Percentiles rank a stretch among this genome's conserved stretches.
Evolutionary conservation across 2,113 vertebrate genomes (phyloP).

Genomic region (Thamnophis sirtalis): DNA sequence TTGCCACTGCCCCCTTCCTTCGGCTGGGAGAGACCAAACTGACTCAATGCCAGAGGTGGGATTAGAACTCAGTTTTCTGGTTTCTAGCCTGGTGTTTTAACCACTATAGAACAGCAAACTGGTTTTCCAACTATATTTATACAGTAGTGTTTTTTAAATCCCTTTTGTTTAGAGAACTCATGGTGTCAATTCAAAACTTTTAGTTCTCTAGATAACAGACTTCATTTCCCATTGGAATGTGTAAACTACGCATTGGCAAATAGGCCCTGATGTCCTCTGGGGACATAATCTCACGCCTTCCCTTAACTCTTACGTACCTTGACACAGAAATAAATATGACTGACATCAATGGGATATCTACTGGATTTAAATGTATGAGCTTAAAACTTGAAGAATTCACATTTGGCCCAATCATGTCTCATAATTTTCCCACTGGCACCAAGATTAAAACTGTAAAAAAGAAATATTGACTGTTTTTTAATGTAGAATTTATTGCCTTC

Average conservation of each 20-base stretch:
- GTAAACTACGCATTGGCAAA: background rate
- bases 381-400: background rate
- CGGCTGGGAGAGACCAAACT: background rate
- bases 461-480: background rate
- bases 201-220: background rate
- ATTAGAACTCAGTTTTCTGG: background rate
- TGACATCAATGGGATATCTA: background rate
- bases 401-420: background rate
- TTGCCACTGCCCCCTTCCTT: background rate
- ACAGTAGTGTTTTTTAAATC: background rate
- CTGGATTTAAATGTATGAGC: background rate
- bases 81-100: background rate
- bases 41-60: background rate
- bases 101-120: background rate
- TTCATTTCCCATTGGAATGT: background rate
- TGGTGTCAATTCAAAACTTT: background rate
- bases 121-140: background rate
- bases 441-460: background rate
- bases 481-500: background rate
- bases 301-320: background rate
- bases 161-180: background rate
- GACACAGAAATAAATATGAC: background rate
- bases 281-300: background rate
- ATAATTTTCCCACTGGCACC: background rate
- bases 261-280: background rate